Evolutionary conservation across 2,113 vertebrate genomes (phyloP).

Genomic region (Rhinoderma darwinii): DNA sequence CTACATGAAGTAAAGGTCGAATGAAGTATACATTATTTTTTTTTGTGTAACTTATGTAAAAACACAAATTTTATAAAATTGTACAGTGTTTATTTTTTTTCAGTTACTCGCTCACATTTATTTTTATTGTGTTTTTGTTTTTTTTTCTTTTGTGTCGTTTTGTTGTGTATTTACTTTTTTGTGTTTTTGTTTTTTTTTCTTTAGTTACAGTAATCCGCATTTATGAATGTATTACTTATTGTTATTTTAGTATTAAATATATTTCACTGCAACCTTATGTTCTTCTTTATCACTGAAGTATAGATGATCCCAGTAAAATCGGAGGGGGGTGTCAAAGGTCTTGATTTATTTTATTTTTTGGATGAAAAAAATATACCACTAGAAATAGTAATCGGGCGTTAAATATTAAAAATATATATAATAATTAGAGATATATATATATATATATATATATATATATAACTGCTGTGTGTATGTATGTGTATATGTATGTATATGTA

Average conservation of each 20-base stretch:
- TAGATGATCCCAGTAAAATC: not conserved
- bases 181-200: slow-evolving; percentile 65
- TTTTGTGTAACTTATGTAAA: slow-evolving; percentile 99
- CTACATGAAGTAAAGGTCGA: slow-evolving; percentile 90
- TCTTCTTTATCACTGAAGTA: slow-evolving; percentile 61
- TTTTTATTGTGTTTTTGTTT: slow-evolving; percentile 69
- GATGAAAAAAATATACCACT: not conserved
- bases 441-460: too few relatives aligned
- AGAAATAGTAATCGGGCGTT: too few relatives aligned
- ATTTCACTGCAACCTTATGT: slow-evolving; percentile 63
- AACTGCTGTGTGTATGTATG: too few relatives aligned
- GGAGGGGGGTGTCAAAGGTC: not conserved
- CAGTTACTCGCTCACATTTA: not conserved
- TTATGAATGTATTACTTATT: slow-evolving; percentile 64
- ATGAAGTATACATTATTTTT: slow-evolving; percentile 90
- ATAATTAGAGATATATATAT: too few relatives aligned
- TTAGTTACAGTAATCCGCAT: slow-evolving; percentile 71
- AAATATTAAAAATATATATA: too few relatives aligned
- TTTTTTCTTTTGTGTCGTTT: slow-evolving; percentile 69
- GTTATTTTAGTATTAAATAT: slow-evolving; percentile 47
- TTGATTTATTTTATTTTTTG: too few relatives aligned
- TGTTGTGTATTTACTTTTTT: too few relatives aligned
- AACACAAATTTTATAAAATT: slow-evolving; percentile 99
- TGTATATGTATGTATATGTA: too few relatives aligned
- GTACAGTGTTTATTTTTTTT: slow-evolving; percentile 88